Evolutionary conservation across 2,113 vertebrate species (phyloP).

Genomic region (Edolisoma coerulescens): DNA sequence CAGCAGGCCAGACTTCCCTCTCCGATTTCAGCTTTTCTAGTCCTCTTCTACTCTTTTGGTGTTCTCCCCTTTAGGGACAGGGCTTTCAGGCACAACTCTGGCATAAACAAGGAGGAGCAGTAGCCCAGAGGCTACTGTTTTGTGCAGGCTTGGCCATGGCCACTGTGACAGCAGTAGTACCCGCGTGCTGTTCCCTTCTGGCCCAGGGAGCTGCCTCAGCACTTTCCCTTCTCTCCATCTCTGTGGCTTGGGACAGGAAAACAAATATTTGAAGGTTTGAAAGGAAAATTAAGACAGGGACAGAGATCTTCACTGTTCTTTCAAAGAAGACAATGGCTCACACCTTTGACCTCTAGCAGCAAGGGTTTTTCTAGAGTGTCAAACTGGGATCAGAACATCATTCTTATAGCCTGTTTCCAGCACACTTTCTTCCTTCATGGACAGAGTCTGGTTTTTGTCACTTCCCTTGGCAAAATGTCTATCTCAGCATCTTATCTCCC

Average conservation of each 20-base stretch:
- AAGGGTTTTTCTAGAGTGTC: neutral
- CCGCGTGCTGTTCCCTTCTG: neutral
- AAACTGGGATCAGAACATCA: neutral
- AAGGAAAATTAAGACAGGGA: neutral
- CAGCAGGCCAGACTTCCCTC: neutral
- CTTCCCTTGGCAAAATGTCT: neutral
- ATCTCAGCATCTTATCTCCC: neutral
- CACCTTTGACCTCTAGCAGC: neutral
- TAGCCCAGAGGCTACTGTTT: neutral
- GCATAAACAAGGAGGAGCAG: neutral
- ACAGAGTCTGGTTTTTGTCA: neutral
- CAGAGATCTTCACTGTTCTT: neutral
- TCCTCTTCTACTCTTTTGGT: neutral
- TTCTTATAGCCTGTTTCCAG: neutral
- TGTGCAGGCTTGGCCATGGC: neutral
- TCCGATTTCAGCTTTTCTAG: neutral
- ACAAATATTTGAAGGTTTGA: neutral
- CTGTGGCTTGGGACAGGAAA: neutral
- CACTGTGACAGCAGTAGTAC: neutral
- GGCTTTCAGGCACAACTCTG: neutral
- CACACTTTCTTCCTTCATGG: neutral
- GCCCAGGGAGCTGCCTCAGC: neutral
- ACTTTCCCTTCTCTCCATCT: neutral
- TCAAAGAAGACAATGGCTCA: neutral
- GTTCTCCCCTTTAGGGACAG: neutral